phyloP scores from a whole-genome alignment of 2,888 invertebrate genomes.

The Coleophora flavipennella region DNA sequence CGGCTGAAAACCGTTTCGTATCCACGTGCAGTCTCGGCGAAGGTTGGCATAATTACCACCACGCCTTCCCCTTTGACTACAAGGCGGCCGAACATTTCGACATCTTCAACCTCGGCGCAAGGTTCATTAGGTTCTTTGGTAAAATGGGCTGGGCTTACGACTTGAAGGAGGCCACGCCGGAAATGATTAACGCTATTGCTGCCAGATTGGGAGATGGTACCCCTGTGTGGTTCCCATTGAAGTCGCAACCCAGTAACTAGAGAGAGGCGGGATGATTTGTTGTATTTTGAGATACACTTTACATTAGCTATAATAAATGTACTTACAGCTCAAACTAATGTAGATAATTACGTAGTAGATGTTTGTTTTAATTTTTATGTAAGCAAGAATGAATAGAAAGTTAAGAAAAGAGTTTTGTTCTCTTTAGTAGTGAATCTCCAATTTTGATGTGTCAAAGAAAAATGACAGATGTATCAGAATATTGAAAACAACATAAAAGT shows the following conservation, averaged over 20 bases:
- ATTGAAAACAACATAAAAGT: too few species aligned
- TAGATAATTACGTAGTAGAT: too few species aligned
- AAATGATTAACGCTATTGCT: slow-evolving; percentile 54
- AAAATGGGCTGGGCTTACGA: slow-evolving; percentile 61
- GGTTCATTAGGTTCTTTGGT: slow-evolving; percentile 47
- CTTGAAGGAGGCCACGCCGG: slow-evolving; percentile 49
- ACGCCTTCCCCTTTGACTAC: slow-evolving; percentile 80
- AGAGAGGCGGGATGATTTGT: neutral
- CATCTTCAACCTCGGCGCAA: slow-evolving; percentile 49
- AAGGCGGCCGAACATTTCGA: slow-evolving; percentile 72
- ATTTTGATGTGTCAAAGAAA: too few species aligned
- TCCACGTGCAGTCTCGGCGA: slow-evolving; percentile 74
- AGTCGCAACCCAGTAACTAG: neutral
- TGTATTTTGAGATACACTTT: neutral
- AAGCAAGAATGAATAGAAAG: too few species aligned
- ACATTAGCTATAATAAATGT: neutral
- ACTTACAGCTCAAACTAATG: neutral
- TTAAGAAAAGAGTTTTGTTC: too few species aligned
- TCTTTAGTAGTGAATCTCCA: too few species aligned
- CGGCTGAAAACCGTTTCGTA: slow-evolving; percentile 76
- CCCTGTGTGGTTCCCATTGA: slow-evolving; percentile 42
- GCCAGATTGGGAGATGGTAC: slow-evolving; percentile 59
- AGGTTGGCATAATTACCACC: slow-evolving; percentile 87
- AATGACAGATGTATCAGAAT: too few species aligned
- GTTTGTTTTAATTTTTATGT: too few species aligned